Evolutionary conservation across 2,888 invertebrate genomes (phyloP).

Genomic region (Lycophotia porphyrea): DNA sequence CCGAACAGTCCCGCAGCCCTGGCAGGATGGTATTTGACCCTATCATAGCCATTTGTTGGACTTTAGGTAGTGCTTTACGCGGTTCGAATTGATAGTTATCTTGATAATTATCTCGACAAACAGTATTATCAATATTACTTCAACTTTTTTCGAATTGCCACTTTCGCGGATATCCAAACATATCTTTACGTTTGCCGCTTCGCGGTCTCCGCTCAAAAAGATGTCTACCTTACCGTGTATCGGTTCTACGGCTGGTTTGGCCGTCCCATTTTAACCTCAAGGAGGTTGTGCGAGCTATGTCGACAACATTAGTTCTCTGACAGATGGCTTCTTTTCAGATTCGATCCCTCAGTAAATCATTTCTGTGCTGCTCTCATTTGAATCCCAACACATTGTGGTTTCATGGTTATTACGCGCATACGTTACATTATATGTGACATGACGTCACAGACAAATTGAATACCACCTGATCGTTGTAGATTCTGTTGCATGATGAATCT

Average conservation of each 20-base stretch:
- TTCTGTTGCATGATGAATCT: neutral
- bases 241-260: neutral
- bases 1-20: too few relatives aligned
- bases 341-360: neutral
- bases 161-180: neutral
- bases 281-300: neutral
- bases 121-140: neutral
- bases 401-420: neutral
- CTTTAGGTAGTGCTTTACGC: neutral
- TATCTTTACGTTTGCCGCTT: neutral
- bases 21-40: too few relatives aligned
- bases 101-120: neutral
- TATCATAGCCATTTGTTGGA: neutral
- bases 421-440: too few relatives aligned
- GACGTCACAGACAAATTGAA: too few relatives aligned
- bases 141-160: neutral
- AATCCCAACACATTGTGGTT: neutral
- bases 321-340: neutral
- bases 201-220: neutral
- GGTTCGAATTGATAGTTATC: neutral
- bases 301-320: neutral
- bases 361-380: neutral
- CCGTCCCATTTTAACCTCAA: neutral
- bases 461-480: too few relatives aligned
- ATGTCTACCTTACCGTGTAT: neutral